A percentile compares a stretch with the other conserved stretches of the same genome.
Evolutionary conservation across 1,140 invertebrate species (phyloP).

Genomic region (Drosophila cardini): DNA sequence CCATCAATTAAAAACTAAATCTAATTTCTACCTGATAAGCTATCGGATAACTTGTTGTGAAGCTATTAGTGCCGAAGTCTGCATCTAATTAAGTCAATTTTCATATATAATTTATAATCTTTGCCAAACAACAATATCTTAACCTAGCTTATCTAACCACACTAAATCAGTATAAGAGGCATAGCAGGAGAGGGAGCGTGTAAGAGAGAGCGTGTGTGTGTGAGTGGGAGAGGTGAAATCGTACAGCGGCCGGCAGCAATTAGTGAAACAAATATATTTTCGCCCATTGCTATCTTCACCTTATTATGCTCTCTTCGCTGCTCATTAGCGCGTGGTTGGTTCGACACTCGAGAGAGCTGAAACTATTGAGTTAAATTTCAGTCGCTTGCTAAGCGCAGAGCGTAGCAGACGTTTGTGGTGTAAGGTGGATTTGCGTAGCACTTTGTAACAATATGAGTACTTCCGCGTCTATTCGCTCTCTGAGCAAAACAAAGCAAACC

Average conservation of each 20-base stretch:
- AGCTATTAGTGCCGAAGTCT: neutral
- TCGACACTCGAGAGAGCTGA: constrained; percentile 14
- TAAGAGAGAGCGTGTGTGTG: no score
- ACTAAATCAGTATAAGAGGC: constrained; percentile 21
- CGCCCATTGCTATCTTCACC: neutral
- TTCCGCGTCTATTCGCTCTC: constrained; percentile 38
- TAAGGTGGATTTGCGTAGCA: neutral
- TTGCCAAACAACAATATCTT: neutral
- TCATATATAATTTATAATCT: constrained; percentile 12
- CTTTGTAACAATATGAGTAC: constrained; percentile 43
- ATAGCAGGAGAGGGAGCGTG: neutral
- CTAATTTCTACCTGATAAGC: neutral
- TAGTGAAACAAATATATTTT: constrained; percentile 9
- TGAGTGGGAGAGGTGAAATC: neutral
- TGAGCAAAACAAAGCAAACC: constrained; percentile 58
- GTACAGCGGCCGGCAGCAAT: neutral
- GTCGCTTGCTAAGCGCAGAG: constrained; percentile 41
- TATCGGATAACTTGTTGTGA: neutral
- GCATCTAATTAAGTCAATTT: constrained; percentile 5
- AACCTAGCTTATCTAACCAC: constrained; percentile 15
- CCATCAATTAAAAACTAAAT: neutral
- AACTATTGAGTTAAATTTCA: constrained; percentile 24
- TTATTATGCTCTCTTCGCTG: constrained; percentile 2
- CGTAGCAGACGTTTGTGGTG: constrained; percentile 17
- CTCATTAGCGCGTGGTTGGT: constrained; percentile 13